Conservation (phyloP, 2,113 vertebrate genomes). For the Ivindomyrus marchei region DNA sequence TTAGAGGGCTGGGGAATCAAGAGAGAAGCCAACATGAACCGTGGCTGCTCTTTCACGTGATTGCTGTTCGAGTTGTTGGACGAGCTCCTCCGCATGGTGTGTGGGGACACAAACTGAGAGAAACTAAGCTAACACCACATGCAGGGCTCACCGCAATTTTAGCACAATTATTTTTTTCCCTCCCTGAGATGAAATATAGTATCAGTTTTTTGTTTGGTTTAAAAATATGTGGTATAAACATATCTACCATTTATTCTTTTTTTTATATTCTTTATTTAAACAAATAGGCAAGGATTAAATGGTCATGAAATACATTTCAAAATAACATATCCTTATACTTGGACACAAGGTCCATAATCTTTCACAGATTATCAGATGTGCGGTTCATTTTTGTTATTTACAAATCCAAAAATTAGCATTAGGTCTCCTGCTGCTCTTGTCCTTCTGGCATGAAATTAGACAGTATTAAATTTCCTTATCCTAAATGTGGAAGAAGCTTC, state of each 20-base stretch:
- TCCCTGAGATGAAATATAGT: constrained; percentile 17
- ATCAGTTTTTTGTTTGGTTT: background rate
- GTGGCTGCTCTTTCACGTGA: background rate
- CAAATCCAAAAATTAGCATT: background rate
- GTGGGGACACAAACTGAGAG: constrained; percentile 30
- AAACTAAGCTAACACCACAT: constrained; percentile 28
- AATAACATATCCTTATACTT: background rate
- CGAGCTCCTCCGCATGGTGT: constrained; percentile 23
- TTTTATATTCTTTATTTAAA: background rate
- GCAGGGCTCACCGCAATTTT: constrained; percentile 25
- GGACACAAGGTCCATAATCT: background rate
- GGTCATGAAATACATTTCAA: background rate
- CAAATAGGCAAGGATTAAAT: background rate
- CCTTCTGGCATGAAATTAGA: constrained; percentile 3
- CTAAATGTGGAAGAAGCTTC: background rate
- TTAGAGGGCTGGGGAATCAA: background rate
- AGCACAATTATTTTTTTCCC: constrained; percentile 22
- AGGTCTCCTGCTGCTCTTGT: background rate
- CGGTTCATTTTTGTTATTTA: background rate
- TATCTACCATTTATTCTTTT: background rate
- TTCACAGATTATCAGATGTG: background rate
- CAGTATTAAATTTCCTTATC: background rate
- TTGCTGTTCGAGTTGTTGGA: constrained; percentile 24
- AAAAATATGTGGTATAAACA: background rate
- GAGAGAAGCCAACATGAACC: background rate